Base-by-base conservation (phyloP, 2,888 invertebrate genomes). In the Brachyptera putata region DNA sequence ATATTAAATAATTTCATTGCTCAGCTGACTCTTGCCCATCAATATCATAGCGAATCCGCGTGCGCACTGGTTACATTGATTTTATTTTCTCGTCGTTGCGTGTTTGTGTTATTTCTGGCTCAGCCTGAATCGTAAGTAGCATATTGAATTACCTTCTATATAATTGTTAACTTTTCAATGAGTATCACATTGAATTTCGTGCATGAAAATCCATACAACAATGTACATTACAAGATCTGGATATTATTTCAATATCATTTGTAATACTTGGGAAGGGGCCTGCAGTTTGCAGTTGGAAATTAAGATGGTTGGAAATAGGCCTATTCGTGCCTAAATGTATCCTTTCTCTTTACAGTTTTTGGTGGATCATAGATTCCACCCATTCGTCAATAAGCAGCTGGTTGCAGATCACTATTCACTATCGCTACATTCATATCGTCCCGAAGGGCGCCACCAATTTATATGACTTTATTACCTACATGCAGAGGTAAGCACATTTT, bases 391-490 rank as follows among this genome's bases (percentile, higher is more conserved):
- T 41, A 58, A 62, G 58, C 58, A 56, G 59, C 57, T 60, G 61
- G 53, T 61, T 30, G 30, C 37, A 36, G 60, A 49, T 49, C 58
- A 48, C 57, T 58, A 50, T 58, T 61, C 60, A 60, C 61, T 62
- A 60, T 60, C 50, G 66, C 64, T 60, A 62, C 64, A 66, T 68
- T 67, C 67, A 66, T 69, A 67, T 83, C 88, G 87, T 87, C 88
- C 87, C 85, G 82, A 82, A 84, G 88, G 88, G 88, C 87, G 88
- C 84, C 86, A 89, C 84, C 84, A 83, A 89, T 89, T 92, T 92
- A 92, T 92, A 92, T 92, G 92, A 91, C 91, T 91, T 91, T 91
- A 91, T 90, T 86, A 63, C 64, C 62, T 89, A 89, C 86, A 86
- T 86, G 83, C 83, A 87, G 84, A 89, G 91, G 91, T 91, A 75